Base-by-base conservation (phyloP, 2,113 vertebrate species). In the Mungos mungo region DNA sequence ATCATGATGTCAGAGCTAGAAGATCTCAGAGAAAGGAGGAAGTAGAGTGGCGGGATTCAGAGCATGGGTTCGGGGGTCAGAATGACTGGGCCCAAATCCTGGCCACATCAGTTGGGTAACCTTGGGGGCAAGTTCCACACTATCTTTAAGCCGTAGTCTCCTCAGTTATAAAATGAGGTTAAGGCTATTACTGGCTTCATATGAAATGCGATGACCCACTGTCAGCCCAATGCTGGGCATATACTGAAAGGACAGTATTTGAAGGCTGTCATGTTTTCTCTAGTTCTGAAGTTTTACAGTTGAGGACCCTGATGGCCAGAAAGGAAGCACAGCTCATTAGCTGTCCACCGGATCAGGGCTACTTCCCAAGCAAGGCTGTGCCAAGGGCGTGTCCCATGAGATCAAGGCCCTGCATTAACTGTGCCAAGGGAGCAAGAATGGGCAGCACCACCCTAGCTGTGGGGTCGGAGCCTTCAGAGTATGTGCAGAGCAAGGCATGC, bases 251-350 rank as follows among this genome's bases (percentile, higher is more conserved):
- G n/a, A 35, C 18, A 35, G 27, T 54, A 18, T 81, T 54, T n/a
- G 66, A 65, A 80, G 60, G 57, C 57, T 50, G 1, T 45, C 57
- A 13, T 41, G 1, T 3, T 45, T 80, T 63, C 31, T 65, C 29
- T 90, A 38, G 5, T 52, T 74, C 74, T 93, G 72, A 89, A 69
- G 47, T 93, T 97, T 71, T 35, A 85, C 7, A 31, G 57, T 52
- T 35, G 83, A 87, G 81, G 66, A 84, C 65, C 38, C 66, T 35
- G 54, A 66, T 66, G 81, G 88, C 84, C 94, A 96, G 89, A 95
- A 95, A 96, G 93, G 94, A 97, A 97, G 76, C 83, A 88, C 54
- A 94, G 57, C 38, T 95, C 95, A 87, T 97, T 94, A 96, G 80
- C 41, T 88, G 88, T 79, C 94, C 74, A 83, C 60, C 84, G 19